Conservation (phyloP, 2,888 invertebrate genomes). For the Homarus gammarus region DNA sequence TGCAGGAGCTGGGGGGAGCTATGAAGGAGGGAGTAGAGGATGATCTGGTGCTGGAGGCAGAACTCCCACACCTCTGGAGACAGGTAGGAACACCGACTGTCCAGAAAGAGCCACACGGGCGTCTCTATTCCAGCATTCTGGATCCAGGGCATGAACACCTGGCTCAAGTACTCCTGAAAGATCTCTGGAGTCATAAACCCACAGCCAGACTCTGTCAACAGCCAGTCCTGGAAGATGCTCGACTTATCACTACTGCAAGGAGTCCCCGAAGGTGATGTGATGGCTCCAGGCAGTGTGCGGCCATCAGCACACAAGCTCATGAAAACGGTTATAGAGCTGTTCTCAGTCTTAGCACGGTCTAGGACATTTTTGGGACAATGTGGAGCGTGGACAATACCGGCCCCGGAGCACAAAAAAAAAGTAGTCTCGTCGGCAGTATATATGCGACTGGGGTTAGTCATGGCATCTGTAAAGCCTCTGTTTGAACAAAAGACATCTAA, state of each 20-base stretch:
- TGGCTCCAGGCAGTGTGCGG: neutral
- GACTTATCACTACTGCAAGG: neutral
- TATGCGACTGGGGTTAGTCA: neutral
- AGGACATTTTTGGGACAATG: neutral
- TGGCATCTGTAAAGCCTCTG: neutral
- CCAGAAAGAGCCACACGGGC: slow-evolving; percentile 9
- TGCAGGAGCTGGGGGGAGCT: neutral
- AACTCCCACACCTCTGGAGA: neutral
- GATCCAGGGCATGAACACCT: slow-evolving; percentile 12
- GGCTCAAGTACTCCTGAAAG: neutral
- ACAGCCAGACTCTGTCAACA: neutral
- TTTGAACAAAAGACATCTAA: neutral
- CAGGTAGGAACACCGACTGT: neutral
- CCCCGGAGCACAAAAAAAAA: neutral
- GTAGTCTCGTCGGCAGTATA: neutral
- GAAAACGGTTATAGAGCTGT: neutral
- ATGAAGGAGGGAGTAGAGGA: neutral
- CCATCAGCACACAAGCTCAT: neutral
- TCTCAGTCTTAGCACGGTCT: neutral
- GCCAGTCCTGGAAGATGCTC: neutral
- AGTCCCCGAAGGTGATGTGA: neutral
- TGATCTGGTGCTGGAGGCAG: neutral
- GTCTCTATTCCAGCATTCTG: neutral
- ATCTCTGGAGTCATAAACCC: neutral
- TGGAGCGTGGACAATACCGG: neutral